Evolutionary conservation across 2,888 invertebrate species (phyloP).

Genomic region (Charanyca ferruginea): DNA sequence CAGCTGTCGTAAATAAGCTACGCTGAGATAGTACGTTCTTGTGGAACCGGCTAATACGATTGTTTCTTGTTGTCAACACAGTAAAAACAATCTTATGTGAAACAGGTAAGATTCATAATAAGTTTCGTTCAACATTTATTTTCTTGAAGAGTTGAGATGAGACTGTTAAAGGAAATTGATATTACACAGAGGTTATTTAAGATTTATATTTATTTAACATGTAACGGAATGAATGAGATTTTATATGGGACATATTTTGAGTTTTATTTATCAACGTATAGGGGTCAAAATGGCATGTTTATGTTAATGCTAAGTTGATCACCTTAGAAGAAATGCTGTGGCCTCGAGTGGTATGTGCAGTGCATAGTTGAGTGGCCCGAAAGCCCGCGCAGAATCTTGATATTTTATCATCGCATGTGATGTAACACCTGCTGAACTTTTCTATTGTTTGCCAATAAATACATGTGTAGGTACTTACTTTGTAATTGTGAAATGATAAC

Average conservation of each 20-base stretch:
- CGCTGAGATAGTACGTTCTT: slow-evolving; percentile 68
- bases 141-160: slow-evolving; percentile 43
- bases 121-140: slow-evolving; percentile 39
- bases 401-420: slow-evolving; percentile 67
- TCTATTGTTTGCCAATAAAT: slow-evolving; percentile 59
- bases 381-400: slow-evolving; percentile 74
- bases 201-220: slow-evolving; percentile 56
- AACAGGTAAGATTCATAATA: slow-evolving; percentile 62
- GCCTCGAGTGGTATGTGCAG: slow-evolving; percentile 82
- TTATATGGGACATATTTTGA: slow-evolving; percentile 42
- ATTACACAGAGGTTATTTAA: background rate
- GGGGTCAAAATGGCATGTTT: slow-evolving; percentile 44
- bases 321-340: slow-evolving; percentile 85
- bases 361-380: slow-evolving; percentile 71
- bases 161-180: slow-evolving; percentile 54
- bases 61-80: slow-evolving; percentile 50
- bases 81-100: slow-evolving; percentile 58
- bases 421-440: slow-evolving; percentile 67
- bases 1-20: slow-evolving; percentile 72
- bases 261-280: slow-evolving; percentile 43
- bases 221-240: slow-evolving; percentile 50
- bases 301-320: slow-evolving; percentile 73
- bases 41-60: slow-evolving; percentile 74
- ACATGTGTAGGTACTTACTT: slow-evolving; percentile 8
- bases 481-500: slow-evolving; percentile 44